Conservation (phyloP, 2,888 invertebrate species). For the Apotomis betuletana region DNA sequence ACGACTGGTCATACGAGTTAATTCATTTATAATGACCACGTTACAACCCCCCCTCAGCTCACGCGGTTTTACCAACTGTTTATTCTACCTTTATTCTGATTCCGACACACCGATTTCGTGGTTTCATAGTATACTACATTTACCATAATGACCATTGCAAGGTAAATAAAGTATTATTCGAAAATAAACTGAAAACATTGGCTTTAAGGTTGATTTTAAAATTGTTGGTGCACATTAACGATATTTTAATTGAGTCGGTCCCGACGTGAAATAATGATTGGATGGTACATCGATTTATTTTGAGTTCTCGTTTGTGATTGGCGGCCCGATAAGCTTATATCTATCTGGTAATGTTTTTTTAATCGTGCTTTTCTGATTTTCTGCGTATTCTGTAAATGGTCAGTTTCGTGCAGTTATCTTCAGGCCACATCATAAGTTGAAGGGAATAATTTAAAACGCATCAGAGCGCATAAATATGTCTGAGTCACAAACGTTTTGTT, state of each 20-base stretch:
- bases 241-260: conserved; percentile 84
- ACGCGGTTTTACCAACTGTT: conserved; percentile 72
- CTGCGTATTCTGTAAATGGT: conserved; percentile 55
- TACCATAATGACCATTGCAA: conserved; percentile 81
- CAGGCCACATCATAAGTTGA: conserved; percentile 2
- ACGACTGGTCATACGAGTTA: conserved; percentile 45
- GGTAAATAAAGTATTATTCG: conserved; percentile 55
- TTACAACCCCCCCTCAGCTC: conserved; percentile 63
- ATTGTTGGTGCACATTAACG: conserved; percentile 72
- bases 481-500: too few relatives aligned
- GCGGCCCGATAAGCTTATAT: conserved; percentile 80
- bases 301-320: conserved; percentile 82
- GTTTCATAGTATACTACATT: conserved; percentile 79
- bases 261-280: conserved; percentile 83
- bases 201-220: conserved; percentile 65
- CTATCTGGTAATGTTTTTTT: conserved; percentile 80
- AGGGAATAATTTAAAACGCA: conserved; percentile 19
- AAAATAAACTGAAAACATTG: conserved; percentile 58
- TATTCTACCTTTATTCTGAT: conserved; percentile 81
- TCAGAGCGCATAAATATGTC: background rate
- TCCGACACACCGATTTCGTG: conserved; percentile 82
- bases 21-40: conserved; percentile 70
- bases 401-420: conserved; percentile 9
- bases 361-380: conserved; percentile 69
- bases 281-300: conserved; percentile 83